Evolutionary conservation across 2,113 vertebrate species (phyloP), one percentile per base, ranked within the genome.

Genomic region (Colius striatus): DNA sequence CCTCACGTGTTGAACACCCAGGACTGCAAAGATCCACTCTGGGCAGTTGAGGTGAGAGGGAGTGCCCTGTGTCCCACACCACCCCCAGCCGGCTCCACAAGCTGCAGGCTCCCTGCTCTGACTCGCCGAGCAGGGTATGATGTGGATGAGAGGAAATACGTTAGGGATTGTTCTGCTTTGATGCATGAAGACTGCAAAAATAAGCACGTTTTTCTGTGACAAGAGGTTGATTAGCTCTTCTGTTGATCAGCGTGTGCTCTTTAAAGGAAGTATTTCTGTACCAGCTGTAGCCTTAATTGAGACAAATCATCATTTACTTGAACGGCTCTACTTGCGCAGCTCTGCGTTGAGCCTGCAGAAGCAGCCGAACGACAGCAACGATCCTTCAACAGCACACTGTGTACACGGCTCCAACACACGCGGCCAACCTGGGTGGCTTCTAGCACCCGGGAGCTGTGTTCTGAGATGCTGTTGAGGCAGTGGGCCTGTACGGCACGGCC

Each of bases 401-500:
- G 62, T 55, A 27, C 9, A 21, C 15, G 55, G 51, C 68, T 90
- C 51, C 62, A 90, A 60, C 21, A 19, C 26, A 50, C 1, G 4
- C 38, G 48, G 74, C 74, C 67, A 68, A 72, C 50, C 36, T 15
- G 16, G 20, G 10, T 62, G 34, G 54, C 89, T 94, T 79, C 88
- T 97, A 96, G 34, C 53, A 63, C 20, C 1, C 25, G 30, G 70
- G 91, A 53, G 87, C 93, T 92, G 90, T 95, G 92, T 94, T 96
- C 87, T 45, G 96, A 77, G 84, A 34, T 16, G 95, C 61, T 91
- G 95, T 72, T 38, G 95, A 93, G 65, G 96, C 89, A 19, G 53
- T 21, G 32, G 90, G 88, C 68, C 96, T 96, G 85, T 58, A 98
- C 18, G 98, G 93, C 34, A 87, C 54, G 11, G 98, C 97, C 38